Evolutionary conservation across 1,140 invertebrate genomes (phyloP).

Genomic region (Euura lappo): DNA sequence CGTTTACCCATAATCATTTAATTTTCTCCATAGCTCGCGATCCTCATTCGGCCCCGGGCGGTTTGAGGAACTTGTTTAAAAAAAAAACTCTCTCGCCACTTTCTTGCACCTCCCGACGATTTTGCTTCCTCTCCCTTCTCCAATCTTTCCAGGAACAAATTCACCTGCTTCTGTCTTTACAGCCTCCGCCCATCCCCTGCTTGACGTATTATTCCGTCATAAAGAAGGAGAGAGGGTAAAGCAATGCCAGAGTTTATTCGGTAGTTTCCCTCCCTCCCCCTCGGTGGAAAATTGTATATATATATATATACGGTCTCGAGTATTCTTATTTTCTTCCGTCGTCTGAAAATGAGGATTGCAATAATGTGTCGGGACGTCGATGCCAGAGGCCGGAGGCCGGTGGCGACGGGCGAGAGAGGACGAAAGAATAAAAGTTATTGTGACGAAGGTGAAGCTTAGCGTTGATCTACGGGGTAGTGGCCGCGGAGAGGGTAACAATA

Average conservation of each 20-base stretch:
- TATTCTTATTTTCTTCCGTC: too few species aligned
- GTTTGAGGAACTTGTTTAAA: constrained; percentile 31
- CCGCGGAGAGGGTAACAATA: constrained; percentile 28
- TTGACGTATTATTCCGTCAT: too few species aligned
- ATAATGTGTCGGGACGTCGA: too few species aligned
- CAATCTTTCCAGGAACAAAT: too few species aligned
- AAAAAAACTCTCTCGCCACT: neutral
- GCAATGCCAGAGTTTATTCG: too few species aligned
- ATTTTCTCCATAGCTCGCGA: constrained; percentile 44
- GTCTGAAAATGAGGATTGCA: too few species aligned
- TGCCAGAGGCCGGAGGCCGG: neutral
- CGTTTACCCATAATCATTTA: constrained; percentile 64
- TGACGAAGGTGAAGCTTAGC: neutral
- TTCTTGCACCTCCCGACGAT: neutral
- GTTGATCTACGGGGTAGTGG: neutral
- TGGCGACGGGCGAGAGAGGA: neutral
- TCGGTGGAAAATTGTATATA: neutral
- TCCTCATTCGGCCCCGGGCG: constrained; percentile 22
- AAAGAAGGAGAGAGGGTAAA: too few species aligned
- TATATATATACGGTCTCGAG: too few species aligned
- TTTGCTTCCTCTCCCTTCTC: neutral
- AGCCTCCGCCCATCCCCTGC: too few species aligned
- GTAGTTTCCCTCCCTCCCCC: too few species aligned
- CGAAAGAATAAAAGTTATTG: neutral
- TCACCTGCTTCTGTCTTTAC: too few species aligned